phyloP scores from a whole-genome alignment of 2,888 invertebrate genomes.

The Melanotus villosus region DNA sequence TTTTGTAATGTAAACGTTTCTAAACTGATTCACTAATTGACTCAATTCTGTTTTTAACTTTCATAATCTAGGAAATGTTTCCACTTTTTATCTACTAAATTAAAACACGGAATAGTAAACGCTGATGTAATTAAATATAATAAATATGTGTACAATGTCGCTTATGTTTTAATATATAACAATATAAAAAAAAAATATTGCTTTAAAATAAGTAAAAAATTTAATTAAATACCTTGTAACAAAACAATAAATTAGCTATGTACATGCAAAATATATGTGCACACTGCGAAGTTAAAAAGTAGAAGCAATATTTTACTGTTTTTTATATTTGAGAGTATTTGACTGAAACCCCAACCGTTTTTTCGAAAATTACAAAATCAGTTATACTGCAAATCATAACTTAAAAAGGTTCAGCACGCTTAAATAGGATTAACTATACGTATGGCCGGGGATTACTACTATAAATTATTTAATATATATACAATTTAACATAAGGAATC shows the following conservation, averaged over 20 bases:
- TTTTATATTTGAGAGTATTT: conserved; percentile 28
- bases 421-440: conserved; percentile 19
- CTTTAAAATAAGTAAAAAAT: conserved; percentile 41
- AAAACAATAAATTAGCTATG: conserved; percentile 52
- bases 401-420: conserved; percentile 3
- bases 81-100: too few species aligned
- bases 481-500: conserved; percentile 37
- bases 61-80: too few species aligned
- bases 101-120: background rate
- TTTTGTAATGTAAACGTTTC: too few species aligned
- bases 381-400: background rate
- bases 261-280: conserved; percentile 43
- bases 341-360: conserved; percentile 26
- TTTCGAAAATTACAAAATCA: background rate
- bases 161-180: background rate
- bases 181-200: conserved; percentile 8
- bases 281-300: conserved; percentile 23
- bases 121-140: conserved; percentile 10
- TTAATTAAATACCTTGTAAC: conserved; percentile 44
- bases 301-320: conserved; percentile 22
- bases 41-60: too few species aligned
- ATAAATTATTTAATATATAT: conserved; percentile 44
- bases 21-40: too few species aligned
- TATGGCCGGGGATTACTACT: conserved; percentile 31
- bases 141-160: conserved; percentile 28